Conservation (phyloP, 2,797 vertebrate species). For the Acanthiza pusilla region DNA sequence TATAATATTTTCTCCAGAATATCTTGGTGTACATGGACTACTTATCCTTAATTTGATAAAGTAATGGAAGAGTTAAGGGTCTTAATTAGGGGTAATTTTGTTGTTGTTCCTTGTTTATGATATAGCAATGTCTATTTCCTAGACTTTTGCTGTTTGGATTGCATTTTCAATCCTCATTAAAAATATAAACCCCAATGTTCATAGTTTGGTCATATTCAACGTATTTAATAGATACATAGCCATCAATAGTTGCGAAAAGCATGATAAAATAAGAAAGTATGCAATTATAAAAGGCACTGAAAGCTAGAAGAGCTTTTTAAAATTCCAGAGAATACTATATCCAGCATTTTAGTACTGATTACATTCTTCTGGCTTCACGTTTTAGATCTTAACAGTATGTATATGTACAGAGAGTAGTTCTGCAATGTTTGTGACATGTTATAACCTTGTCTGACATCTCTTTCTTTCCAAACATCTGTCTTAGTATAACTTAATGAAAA, state of each 20-base stretch:
- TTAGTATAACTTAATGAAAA: background rate
- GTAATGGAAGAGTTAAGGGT: background rate
- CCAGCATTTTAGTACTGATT: background rate
- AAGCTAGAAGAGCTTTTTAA: background rate
- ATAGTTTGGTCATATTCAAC: background rate
- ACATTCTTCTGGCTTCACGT: background rate
- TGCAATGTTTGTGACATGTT: background rate
- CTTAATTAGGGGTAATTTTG: background rate
- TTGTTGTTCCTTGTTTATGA: background rate
- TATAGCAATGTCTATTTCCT: background rate
- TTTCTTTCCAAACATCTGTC: background rate
- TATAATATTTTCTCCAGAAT: background rate
- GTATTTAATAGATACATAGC: background rate
- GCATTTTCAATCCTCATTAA: background rate
- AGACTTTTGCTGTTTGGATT: background rate
- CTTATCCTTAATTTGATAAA: background rate
- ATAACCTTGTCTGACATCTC: background rate
- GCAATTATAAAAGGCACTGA: background rate
- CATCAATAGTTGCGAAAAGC: background rate
- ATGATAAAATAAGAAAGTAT: background rate
- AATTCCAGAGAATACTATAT: background rate
- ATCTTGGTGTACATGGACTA: background rate
- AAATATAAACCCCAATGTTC: background rate
- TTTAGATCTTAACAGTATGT: background rate
- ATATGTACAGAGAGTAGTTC: background rate